These are phyloP conservation scores for Rhabditoides inermis DNA, from an alignment of 2,888 invertebrate species.

Conservation along the genomic window DNA sequence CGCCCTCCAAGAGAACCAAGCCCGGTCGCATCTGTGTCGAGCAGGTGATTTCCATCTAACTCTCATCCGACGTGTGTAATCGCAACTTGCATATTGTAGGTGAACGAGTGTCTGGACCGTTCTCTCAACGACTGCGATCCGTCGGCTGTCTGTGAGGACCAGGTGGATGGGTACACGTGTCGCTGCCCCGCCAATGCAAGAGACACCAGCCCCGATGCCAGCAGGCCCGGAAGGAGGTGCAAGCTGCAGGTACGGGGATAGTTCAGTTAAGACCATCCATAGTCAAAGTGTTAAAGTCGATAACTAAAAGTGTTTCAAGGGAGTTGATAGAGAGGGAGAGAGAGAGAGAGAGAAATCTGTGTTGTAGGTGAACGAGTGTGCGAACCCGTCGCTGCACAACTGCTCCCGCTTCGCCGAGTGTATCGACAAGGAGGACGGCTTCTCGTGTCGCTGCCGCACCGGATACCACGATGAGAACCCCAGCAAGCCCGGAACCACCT, in stretches of 20 bases:
- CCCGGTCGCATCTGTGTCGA: conserved; percentile 48
- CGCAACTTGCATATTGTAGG: conserved; percentile 5
- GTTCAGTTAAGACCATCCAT: too few species aligned
- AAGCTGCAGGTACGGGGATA: neutral
- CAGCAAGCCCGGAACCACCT: conserved; percentile 43
- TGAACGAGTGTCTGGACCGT: conserved; percentile 50
- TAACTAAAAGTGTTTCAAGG: too few species aligned
- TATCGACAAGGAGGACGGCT: conserved; percentile 46
- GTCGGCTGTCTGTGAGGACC: conserved; percentile 48
- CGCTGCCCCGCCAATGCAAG: conserved; percentile 44
- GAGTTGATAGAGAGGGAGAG: too few species aligned
- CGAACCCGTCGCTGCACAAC: conserved; percentile 45
- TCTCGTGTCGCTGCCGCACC: conserved; percentile 34
- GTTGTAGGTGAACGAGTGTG: conserved; percentile 43
- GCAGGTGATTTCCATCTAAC: too few species aligned
- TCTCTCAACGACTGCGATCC: conserved; percentile 50
- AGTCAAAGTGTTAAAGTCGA: too few species aligned
- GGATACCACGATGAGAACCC: conserved; percentile 51
- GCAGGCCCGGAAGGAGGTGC: conserved; percentile 46
- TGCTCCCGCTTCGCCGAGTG: conserved; percentile 51
- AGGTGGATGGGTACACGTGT: conserved; percentile 61
- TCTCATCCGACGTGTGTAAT: neutral
- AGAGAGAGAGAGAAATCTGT: too few species aligned
- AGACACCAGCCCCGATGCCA: conserved; percentile 46
- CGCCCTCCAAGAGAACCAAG: conserved; percentile 29